phyloP scores from a whole-genome alignment of 2,888 invertebrate species.

The Agrochola circellaris region DNA sequence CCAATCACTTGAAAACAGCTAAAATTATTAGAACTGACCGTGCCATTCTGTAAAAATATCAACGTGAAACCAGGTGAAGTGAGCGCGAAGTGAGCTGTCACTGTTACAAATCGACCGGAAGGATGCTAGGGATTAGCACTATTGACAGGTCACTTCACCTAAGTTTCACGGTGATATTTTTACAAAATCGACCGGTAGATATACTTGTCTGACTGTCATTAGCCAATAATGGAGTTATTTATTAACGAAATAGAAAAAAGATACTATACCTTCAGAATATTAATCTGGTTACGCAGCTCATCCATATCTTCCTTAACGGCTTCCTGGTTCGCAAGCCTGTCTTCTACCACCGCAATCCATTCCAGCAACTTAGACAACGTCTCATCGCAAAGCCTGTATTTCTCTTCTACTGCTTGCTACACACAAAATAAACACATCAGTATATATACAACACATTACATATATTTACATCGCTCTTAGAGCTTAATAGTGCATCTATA shows the following conservation, averaged over 20 bases:
- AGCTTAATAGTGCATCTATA: conserved; percentile 67
- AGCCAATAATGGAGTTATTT: too few species aligned
- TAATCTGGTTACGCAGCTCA: conserved; percentile 96
- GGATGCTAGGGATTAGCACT: too few species aligned
- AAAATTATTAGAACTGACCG: neutral
- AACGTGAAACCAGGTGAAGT: too few species aligned
- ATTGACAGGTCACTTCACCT: too few species aligned
- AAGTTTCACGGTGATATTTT: too few species aligned
- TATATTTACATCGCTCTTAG: conserved; percentile 62
- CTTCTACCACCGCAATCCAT: conserved; percentile 96
- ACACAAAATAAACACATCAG: conserved; percentile 69
- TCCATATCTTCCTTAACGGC: conserved; percentile 96
- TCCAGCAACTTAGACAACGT: conserved; percentile 95
- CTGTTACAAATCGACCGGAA: too few species aligned
- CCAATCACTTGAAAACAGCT: too few species aligned
- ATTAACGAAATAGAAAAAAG: too few species aligned
- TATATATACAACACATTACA: conserved; percentile 22
- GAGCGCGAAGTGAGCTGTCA: too few species aligned
- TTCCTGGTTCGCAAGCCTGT: conserved; percentile 95
- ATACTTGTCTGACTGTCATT: neutral
- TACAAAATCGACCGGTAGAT: too few species aligned
- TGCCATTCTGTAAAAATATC: too few species aligned
- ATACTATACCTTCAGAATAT: conserved; percentile 93
- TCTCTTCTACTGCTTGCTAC: conserved; percentile 98
- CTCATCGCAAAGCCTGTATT: conserved; percentile 97